These are phyloP conservation scores for Osmoderma eremita DNA, from an alignment of 2,888 invertebrate species.

Conservation along the genomic window DNA sequence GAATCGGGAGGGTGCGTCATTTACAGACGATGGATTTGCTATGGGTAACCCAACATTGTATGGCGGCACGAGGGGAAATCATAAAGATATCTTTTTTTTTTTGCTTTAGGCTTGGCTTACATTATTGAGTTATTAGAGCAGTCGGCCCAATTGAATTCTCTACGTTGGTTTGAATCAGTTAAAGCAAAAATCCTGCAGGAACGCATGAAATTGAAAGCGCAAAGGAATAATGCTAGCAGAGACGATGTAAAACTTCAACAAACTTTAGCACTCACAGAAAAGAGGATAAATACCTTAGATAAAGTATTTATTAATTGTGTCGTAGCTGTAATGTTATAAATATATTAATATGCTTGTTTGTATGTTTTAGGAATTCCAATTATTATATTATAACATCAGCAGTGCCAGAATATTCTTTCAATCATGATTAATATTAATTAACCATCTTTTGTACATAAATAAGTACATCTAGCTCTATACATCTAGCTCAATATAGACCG, in stretches of 20 bases:
- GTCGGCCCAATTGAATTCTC: conserved; percentile 82
- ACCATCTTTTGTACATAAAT: too few relatives aligned
- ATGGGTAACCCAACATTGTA: too few relatives aligned
- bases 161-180: conserved; percentile 96
- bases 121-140: conserved; percentile 91
- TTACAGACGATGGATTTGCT: conserved; percentile 98
- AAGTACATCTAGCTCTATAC: too few relatives aligned
- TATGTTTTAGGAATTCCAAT: conserved; percentile 84
- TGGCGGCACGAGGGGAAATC: too few relatives aligned
- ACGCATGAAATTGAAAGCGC: conserved; percentile 67
- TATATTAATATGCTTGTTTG: too few relatives aligned
- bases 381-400: conserved; percentile 90
- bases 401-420: conserved; percentile 94
- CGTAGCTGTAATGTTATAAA: conserved; percentile 10
- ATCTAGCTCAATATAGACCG: too few relatives aligned
- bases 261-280: conserved; percentile 88
- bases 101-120: conserved; percentile 81
- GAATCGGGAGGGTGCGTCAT: conserved; percentile 85
- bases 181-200: conserved; percentile 77
- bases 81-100: conserved; percentile 1
- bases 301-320: conserved; percentile 60
- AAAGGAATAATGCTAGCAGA: conserved; percentile 65
- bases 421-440: conserved; percentile 46
- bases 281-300: conserved; percentile 79
- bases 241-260: conserved; percentile 92